Evolutionary conservation across 2,888 invertebrate genomes (phyloP).

Genomic region (Enchytraeus crypticus): DNA sequence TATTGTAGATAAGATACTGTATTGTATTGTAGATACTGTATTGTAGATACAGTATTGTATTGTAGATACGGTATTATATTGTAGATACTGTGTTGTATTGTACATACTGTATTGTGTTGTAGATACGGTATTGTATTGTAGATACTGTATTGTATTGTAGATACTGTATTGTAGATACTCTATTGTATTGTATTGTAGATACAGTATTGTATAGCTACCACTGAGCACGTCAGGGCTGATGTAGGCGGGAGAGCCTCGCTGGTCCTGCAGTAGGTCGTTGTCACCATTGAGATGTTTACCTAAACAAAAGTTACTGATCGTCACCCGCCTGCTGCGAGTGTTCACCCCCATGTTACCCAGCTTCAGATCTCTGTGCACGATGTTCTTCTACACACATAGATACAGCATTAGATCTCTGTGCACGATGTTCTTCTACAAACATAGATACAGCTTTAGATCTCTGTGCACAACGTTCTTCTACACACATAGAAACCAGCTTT

Average conservation of each 20-base stretch:
- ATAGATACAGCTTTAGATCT: slow-evolving; percentile 60
- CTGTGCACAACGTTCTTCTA: slow-evolving; percentile 69
- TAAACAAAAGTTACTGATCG: slow-evolving; percentile 67
- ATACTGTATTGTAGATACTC: no score
- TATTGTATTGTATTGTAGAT: no score
- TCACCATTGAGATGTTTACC: slow-evolving; percentile 68
- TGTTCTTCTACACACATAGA: slow-evolving; percentile 58
- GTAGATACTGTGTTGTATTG: no score
- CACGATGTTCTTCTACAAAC: slow-evolving; percentile 63
- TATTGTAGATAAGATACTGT: no score
- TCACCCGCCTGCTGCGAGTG: slow-evolving; percentile 57
- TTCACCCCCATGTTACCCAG: slow-evolving; percentile 68
- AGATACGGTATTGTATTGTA: no score
- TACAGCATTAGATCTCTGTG: slow-evolving; percentile 68
- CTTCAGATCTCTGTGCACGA: slow-evolving; percentile 69
- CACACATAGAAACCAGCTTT: slow-evolving; percentile 57
- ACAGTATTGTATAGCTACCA: slow-evolving; percentile 49
- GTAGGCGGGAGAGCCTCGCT: slow-evolving; percentile 70
- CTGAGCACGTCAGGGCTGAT: slow-evolving; percentile 70
- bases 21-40: no score
- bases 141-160: no score
- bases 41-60: no score
- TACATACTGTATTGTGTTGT: no score
- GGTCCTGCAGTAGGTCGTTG: slow-evolving; percentile 63
- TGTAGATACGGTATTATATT: no score